Base-by-base conservation (phyloP, 2,113 vertebrate species). In the Podarcis muralis region DNA sequence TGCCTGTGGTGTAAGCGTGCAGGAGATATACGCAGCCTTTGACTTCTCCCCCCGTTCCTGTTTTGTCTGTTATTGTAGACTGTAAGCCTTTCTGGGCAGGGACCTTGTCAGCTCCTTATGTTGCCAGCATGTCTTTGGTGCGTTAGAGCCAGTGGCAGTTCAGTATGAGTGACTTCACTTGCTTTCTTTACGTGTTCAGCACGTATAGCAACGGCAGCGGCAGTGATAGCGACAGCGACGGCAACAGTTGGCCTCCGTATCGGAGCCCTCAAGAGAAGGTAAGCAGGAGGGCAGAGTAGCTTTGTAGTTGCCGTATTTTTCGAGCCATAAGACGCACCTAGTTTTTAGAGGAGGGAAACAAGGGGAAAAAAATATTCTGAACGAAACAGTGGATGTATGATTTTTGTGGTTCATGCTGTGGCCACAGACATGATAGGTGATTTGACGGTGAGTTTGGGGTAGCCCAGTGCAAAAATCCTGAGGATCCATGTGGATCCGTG, bases 51-150 rank as follows among this genome's bases (percentile, higher is more conserved):
- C 37, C 72, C 69, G 13, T 88, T 84, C 62, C 75, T 77, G 2
- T 88, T 88, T 88, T 88, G 80, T 88, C 71, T 88, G 81, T 84
- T 88, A 20, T 35, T 88, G 37, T 88, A 88, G 87, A 83, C 74
- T 88, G 87, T 88, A 88, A 84, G 74, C 87, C 87, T 65, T 18
- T 84, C n/a, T 11, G 62, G 81, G 87, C 81, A 88, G 87, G 81
- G 87, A 68, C 72, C 81, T 78, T 77, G 81, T 84, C 87, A 77
- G 81, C 68, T 84, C 72, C 18, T 20, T 84, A 13, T 83, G 8
- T 88, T 83, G 30, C 81, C 74, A 53, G 72, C 72, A 48, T 68
- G 81, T 16, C n/a, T n/a, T 78, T 7, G 16, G 16, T 72, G 78
- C 78, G 1, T 12, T 59, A 53, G 78, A 84, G 82, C 74, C 48